A percentile compares a stretch with the other conserved stretches of the same genome.
Conservation (phyloP, 2,113 vertebrate genomes). For the Empidonax alnorum region DNA sequence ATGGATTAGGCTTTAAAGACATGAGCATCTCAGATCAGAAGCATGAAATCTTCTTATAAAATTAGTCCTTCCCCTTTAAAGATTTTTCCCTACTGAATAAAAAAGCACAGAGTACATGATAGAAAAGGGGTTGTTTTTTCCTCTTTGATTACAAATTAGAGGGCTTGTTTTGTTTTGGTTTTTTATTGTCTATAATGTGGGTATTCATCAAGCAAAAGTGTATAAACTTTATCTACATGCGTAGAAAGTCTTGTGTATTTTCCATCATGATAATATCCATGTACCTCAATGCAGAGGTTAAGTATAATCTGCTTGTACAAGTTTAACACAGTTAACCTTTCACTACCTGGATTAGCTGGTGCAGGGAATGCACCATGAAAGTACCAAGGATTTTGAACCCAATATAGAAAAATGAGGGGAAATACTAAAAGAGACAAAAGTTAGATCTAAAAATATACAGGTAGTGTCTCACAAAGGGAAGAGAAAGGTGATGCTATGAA, state of each 20-base stretch:
- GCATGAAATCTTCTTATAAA: background rate
- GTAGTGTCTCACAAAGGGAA: background rate
- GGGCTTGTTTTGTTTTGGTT: accelerated
- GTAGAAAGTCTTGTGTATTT: background rate
- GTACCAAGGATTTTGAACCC: background rate
- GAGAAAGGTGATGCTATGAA: background rate
- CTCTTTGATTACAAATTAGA: background rate
- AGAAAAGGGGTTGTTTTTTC: background rate
- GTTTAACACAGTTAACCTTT: background rate
- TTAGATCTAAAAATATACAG: background rate
- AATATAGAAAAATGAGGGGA: accelerated
- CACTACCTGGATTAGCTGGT: background rate
- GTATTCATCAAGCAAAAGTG: background rate
- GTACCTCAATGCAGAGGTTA: background rate
- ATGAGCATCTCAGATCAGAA: background rate
- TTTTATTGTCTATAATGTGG: background rate
- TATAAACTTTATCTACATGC: background rate
- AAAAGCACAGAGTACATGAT: background rate
- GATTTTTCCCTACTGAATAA: background rate
- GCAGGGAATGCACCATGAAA: background rate
- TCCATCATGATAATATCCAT: background rate
- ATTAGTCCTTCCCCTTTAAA: background rate
- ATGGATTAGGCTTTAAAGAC: background rate
- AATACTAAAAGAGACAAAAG: background rate
- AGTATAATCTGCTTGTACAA: background rate